Evolutionary conservation across 2,797 vertebrate genomes (phyloP).

Genomic region (Macrochelys suwanniensis): DNA sequence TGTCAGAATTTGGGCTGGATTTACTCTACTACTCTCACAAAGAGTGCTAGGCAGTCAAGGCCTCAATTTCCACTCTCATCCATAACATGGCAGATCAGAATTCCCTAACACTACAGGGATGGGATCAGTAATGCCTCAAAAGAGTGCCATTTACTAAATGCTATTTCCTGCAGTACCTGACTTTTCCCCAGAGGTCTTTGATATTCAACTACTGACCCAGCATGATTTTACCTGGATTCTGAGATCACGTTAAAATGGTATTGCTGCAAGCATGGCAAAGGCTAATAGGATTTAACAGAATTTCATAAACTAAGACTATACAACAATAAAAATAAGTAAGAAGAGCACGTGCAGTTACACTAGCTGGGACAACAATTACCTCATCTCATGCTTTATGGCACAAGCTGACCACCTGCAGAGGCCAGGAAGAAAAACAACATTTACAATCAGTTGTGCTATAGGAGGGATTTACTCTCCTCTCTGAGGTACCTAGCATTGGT

Average conservation of each 20-base stretch:
- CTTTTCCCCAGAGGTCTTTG: neutral
- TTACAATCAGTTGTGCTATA: neutral
- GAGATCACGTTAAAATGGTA: neutral
- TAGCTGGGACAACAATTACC: neutral
- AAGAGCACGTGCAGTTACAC: neutral
- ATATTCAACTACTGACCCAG: neutral
- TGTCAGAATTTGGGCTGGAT: neutral
- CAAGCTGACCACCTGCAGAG: neutral
- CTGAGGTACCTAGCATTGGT: neutral
- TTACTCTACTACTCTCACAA: neutral
- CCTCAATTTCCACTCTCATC: neutral
- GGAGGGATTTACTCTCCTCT: neutral
- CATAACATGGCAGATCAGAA: neutral
- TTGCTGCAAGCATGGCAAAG: neutral
- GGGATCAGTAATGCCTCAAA: neutral
- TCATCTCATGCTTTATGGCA: neutral
- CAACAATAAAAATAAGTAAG: neutral
- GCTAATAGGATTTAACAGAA: neutral
- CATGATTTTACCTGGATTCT: neutral
- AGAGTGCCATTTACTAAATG: neutral
- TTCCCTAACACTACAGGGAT: no score
- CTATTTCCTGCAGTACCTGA: neutral
- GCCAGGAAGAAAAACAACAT: conserved; percentile 31
- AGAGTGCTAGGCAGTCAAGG: neutral
- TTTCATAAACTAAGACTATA: neutral